A percentile compares a stretch with the other conserved stretches of the same genome.
These are phyloP conservation scores for Drosophila nigromelanica DNA, from an alignment of 1,140 invertebrate species.

Conservation along the genomic window DNA sequence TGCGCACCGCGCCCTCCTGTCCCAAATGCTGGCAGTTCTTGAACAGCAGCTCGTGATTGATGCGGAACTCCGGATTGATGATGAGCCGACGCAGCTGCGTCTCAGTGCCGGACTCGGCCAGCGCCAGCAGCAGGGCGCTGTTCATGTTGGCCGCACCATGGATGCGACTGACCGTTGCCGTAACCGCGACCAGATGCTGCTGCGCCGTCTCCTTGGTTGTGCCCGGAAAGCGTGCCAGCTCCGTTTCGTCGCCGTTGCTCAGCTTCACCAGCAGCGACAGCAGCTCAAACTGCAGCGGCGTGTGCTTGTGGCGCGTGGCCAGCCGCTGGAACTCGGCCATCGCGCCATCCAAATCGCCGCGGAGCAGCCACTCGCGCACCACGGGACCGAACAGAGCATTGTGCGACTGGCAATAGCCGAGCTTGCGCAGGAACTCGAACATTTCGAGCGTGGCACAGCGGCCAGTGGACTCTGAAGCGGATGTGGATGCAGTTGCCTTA, in stretches of 20 bases:
- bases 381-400: slow-evolving; percentile 84
- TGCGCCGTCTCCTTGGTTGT: slow-evolving; percentile 42
- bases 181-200: slow-evolving; percentile 80
- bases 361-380: slow-evolving; percentile 83
- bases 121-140: slow-evolving; percentile 76
- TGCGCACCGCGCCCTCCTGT: slow-evolving; percentile 72
- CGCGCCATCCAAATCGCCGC: slow-evolving; percentile 79
- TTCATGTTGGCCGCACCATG: slow-evolving; percentile 81
- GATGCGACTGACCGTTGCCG: slow-evolving; percentile 66
- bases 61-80: slow-evolving; percentile 77
- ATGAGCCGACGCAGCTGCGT: slow-evolving; percentile 82
- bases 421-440: slow-evolving; percentile 73
- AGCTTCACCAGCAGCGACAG: slow-evolving; percentile 81
- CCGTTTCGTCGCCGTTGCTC: slow-evolving; percentile 56
- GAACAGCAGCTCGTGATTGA: slow-evolving; percentile 71
- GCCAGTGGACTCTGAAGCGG: slow-evolving; percentile 23
- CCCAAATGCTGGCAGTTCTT: slow-evolving; percentile 79
- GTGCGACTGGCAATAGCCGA: slow-evolving; percentile 83
- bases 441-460: slow-evolving; percentile 59
- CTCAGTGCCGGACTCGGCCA: slow-evolving; percentile 84
- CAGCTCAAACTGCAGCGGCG: slow-evolving; percentile 85
- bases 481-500: not conserved
- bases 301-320: slow-evolving; percentile 76
- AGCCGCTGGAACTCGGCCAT: slow-evolving; percentile 79
- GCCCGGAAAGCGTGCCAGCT: slow-evolving; percentile 40